These are phyloP conservation scores for Probaryconus sp. DNA, from an alignment of 1,140 invertebrate species.

Conservation along the genomic window DNA sequence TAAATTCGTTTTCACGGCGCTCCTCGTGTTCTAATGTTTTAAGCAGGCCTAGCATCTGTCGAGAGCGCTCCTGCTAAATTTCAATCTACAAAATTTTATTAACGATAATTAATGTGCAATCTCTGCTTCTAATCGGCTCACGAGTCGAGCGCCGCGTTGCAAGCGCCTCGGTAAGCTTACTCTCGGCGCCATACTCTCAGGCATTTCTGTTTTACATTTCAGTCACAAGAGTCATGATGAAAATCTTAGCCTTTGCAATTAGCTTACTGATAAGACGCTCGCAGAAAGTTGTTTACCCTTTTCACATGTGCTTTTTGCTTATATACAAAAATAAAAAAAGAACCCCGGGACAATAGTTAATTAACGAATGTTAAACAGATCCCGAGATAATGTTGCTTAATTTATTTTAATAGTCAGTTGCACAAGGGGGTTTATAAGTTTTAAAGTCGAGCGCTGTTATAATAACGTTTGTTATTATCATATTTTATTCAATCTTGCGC, in stretches of 20 bases:
- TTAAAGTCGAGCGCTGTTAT: too few species aligned
- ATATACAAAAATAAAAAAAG: neutral
- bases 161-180: slow-evolving; percentile 26
- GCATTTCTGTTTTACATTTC: slow-evolving; percentile 46
- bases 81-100: slow-evolving; percentile 68
- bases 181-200: slow-evolving; percentile 20
- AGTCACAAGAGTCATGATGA: slow-evolving; percentile 42
- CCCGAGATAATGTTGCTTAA: slow-evolving; percentile 18
- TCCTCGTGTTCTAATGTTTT: slow-evolving; percentile 28
- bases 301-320: slow-evolving; percentile 35
- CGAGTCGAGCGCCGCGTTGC: slow-evolving; percentile 49
- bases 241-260: slow-evolving; percentile 44
- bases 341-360: slow-evolving; percentile 14
- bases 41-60: slow-evolving; percentile 26
- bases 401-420: slow-evolving; percentile 21
- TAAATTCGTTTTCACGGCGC: neutral
- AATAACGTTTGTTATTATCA: too few species aligned
- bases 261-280: slow-evolving; percentile 35
- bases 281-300: slow-evolving; percentile 35
- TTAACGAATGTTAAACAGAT: slow-evolving; percentile 37
- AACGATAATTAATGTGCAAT: slow-evolving; percentile 69
- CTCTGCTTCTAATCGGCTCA: slow-evolving; percentile 61
- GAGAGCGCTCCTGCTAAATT: slow-evolving; percentile 56
- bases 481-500: too few species aligned
- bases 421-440: too few species aligned